A percentile compares a stretch with the other conserved stretches of the same genome.
Conservation (phyloP, 1,140 invertebrate genomes). For the Sycophila sp. region DNA sequence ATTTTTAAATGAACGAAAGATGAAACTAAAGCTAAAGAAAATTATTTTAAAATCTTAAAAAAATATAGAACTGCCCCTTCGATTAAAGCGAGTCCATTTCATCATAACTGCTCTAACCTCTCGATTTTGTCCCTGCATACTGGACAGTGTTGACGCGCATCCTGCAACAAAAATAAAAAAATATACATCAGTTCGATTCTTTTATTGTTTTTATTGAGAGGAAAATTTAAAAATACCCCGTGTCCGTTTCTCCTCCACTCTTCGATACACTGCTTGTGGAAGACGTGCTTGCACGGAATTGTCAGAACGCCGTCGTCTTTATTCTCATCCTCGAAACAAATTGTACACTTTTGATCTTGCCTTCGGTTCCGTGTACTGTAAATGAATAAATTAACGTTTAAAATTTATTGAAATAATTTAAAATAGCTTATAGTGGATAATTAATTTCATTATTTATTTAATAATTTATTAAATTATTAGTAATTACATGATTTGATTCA, state of each 20-base stretch:
- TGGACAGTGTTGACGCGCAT: background rate
- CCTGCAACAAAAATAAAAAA: background rate
- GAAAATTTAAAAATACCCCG: conserved; percentile 26
- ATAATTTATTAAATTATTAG: too few relatives aligned
- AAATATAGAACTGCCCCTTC: too few relatives aligned
- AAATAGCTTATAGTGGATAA: too few relatives aligned
- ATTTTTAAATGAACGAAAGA: too few relatives aligned
- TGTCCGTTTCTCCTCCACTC: conserved; percentile 33
- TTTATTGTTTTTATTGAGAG: too few relatives aligned
- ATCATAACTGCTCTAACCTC: conserved; percentile 16
- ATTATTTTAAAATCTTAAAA: too few relatives aligned
- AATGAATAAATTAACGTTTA: background rate
- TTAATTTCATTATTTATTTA: too few relatives aligned
- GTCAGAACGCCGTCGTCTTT: conserved; percentile 1
- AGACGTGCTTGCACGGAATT: conserved; percentile 39
- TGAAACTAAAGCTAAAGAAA: too few relatives aligned
- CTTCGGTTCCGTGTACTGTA: background rate
- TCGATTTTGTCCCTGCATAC: conserved; percentile 2
- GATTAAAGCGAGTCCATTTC: background rate
- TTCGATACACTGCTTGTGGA: conserved; percentile 45
- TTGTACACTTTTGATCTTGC: conserved; percentile 33
- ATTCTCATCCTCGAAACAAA: conserved; percentile 35
- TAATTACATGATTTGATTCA: too few relatives aligned
- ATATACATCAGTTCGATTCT: too few relatives aligned
- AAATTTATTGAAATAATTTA: background rate